Conservation (phyloP, 1,140 invertebrate species). For the Sitobion miscanthi region DNA sequence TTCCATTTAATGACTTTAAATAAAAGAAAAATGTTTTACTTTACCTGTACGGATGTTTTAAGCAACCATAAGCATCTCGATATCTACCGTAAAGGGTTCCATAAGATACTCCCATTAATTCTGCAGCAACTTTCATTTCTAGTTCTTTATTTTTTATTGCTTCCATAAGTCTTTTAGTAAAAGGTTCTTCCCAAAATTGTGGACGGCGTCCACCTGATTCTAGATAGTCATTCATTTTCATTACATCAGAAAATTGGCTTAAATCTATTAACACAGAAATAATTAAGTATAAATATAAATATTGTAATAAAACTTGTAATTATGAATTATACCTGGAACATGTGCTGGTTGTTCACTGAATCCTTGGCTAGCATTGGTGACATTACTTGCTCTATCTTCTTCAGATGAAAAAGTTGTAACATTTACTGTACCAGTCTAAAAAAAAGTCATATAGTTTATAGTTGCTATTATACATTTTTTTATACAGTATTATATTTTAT, state of each 20-base stretch:
- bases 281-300: constrained; percentile 6
- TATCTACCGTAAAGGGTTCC: constrained; percentile 87
- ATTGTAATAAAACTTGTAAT: background rate
- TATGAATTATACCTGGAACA: constrained; percentile 30
- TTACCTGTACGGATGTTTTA: constrained; percentile 80
- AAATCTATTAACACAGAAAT: constrained; percentile 59
- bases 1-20: background rate
- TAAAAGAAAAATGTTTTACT: constrained; percentile 11
- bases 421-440: constrained; percentile 14
- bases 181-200: constrained; percentile 90
- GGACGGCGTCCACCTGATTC: constrained; percentile 79
- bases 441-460: background rate
- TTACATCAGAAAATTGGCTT: constrained; percentile 73
- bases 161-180: constrained; percentile 83
- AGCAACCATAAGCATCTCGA: constrained; percentile 84
- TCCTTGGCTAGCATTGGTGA: background rate
- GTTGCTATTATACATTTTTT: background rate
- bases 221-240: constrained; percentile 88
- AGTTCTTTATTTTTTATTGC: constrained; percentile 87
- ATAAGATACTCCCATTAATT: constrained; percentile 85
- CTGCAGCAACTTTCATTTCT: constrained; percentile 92
- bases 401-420: background rate
- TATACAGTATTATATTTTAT: background rate
- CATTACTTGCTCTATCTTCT: constrained; percentile 32
- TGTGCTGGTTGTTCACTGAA: constrained; percentile 41